Percentiles rank a stretch among this genome's conserved stretches.
phyloP scores from a whole-genome alignment of 1,140 invertebrate species.

The Arctopsyche grandis region DNA sequence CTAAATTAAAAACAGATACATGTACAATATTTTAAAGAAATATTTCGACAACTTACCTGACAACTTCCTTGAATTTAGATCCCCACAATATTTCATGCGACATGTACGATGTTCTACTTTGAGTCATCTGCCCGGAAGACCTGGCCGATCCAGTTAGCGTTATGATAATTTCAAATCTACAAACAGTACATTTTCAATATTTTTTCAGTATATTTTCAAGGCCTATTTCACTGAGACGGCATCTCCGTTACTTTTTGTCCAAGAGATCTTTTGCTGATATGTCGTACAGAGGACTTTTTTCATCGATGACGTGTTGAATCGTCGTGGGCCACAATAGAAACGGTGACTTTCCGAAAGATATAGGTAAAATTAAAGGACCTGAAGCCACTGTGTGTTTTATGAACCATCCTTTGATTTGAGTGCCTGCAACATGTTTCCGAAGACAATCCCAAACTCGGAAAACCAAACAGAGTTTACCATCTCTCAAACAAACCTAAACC shows the following conservation, averaged over 20 bases:
- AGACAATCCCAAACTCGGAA: slow-evolving; percentile 67
- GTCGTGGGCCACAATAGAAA: slow-evolving; percentile 68
- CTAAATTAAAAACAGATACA: background rate
- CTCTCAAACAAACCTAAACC: slow-evolving; percentile 64
- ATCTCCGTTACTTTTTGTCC: slow-evolving; percentile 57
- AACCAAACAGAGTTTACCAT: slow-evolving; percentile 66
- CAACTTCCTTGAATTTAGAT: slow-evolving; percentile 77
- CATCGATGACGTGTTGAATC: slow-evolving; percentile 67
- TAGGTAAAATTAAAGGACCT: slow-evolving; percentile 61
- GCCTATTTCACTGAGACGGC: background rate
- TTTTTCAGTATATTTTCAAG: background rate
- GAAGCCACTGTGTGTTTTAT: slow-evolving; percentile 25
- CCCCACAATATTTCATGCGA: slow-evolving; percentile 89
- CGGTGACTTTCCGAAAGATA: slow-evolving; percentile 51
- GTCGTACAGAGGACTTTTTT: slow-evolving; percentile 64
- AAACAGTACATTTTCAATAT: slow-evolving; percentile 48
- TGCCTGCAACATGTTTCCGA: slow-evolving; percentile 65
- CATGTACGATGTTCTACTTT: slow-evolving; percentile 82
- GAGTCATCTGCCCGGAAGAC: slow-evolving; percentile 78
- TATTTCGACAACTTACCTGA: slow-evolving; percentile 59
- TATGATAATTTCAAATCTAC: slow-evolving; percentile 88
- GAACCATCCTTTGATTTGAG: slow-evolving; percentile 58
- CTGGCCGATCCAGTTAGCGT: slow-evolving; percentile 85
- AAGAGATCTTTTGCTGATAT: slow-evolving; percentile 63
- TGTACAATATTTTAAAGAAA: no score